Base-by-base conservation (phyloP, 2,888 invertebrate genomes). In the Tryphoninae sp. region DNA sequence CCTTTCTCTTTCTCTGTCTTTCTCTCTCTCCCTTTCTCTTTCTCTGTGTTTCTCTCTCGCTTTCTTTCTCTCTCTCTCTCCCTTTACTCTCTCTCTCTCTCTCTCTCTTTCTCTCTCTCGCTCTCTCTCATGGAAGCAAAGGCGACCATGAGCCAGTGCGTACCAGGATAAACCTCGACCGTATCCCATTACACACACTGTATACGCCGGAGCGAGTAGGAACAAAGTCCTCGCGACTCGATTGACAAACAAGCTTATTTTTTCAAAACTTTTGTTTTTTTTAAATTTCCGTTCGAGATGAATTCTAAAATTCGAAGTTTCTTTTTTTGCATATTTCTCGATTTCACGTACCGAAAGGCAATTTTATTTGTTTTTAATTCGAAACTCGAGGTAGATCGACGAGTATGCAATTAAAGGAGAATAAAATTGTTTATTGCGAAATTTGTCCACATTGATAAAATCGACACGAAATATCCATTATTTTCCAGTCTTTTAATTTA, bases 101-200 rank as follows among this genome's bases (percentile, higher is more conserved):
- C 1, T 19, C 19, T 19, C 19, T 23, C 6, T 23, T 33, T 51
- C 26, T 11, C 16, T 8, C 64, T 26, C 49, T 53, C 49, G 51
- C 61, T 61, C 49, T 62, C 19, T 19, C 19, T 19, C 19, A 19
- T 19, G 19, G 11, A 2, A 8, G 40, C 62, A 26, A 49, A 33
- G 33, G 40, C 33, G 33, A 11, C 19, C 51, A 19, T 51, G 49
- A 16, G 19, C 55, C 11, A 19, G 19, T 55, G 55, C 55, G 33
- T 23, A 11, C 23, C 13, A 6, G 9, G 4, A 9, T 59, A 59
- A 23, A 59, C 55, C 55, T 73, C 53, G 11, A 26, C 62, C 26
- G 55, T 55, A 45, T 68, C 42, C 22, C 53, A 64, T 55, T 71
- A 40, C 42, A 33, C 13, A 45, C 58, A 49, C 58, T 58, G 19